phyloP scores from a whole-genome alignment of 2,113 vertebrate genomes.

The Erythrolamprus reginae region DNA sequence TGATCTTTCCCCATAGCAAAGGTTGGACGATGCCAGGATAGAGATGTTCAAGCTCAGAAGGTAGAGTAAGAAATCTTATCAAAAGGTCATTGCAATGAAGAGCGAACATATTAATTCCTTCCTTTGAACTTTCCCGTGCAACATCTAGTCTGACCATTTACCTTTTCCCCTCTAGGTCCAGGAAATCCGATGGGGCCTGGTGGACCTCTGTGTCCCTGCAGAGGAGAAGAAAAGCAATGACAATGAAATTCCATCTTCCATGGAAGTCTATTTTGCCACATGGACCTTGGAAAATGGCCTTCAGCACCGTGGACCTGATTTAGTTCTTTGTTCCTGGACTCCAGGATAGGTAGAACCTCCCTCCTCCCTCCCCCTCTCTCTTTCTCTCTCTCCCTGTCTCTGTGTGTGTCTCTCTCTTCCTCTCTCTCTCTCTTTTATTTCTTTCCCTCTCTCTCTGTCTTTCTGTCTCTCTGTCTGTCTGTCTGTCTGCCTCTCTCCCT shows the following conservation, averaged over 20 bases:
- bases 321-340: background rate
- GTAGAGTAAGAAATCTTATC: background rate
- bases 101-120: background rate
- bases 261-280: background rate
- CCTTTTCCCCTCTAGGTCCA: slow-evolving; percentile 95
- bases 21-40: background rate
- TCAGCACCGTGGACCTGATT: background rate
- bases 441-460: too few species aligned
- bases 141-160: slow-evolving; percentile 42
- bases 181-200: slow-evolving; percentile 82
- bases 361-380: too few species aligned
- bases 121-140: background rate
- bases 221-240: slow-evolving; percentile 16
- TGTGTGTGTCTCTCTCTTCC: too few species aligned
- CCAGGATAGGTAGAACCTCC: background rate
- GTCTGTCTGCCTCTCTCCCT: too few species aligned
- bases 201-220: slow-evolving; percentile 86
- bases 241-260: background rate
- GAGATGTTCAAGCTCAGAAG: too few species aligned
- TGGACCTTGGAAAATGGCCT: background rate
- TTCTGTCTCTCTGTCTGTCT: too few species aligned
- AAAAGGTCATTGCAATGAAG: background rate
- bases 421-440: too few species aligned
- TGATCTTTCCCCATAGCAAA: background rate
- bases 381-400: too few species aligned